Evolutionary conservation across 2,888 invertebrate species (phyloP).

Genomic region (Gasteruption jaculator): DNA sequence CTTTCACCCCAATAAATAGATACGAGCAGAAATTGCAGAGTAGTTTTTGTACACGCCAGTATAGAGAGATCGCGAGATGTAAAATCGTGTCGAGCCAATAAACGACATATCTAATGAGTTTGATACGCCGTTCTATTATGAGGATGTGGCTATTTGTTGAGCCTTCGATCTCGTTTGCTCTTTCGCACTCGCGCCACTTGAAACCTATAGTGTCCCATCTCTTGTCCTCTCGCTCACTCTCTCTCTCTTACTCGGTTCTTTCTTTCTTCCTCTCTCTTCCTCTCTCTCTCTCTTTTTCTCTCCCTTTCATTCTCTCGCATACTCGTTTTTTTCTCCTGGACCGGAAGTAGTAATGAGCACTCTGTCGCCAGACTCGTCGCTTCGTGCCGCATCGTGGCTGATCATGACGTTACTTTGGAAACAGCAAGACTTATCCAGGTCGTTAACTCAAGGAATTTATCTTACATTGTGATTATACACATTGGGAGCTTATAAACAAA

Average conservation of each 20-base stretch:
- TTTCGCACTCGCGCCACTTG: constrained; percentile 19
- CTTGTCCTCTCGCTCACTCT: constrained; percentile 12
- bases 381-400: constrained; percentile 28
- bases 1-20: no score
- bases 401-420: constrained; percentile 44
- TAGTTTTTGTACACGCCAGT: no score
- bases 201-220: no score
- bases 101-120: constrained; percentile 44
- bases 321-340: constrained; percentile 25
- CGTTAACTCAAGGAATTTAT: constrained; percentile 33
- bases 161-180: constrained; percentile 33
- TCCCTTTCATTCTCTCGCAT: constrained; percentile 14
- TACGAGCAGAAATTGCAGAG: no score
- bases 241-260: constrained; percentile 14
- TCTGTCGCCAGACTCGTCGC: constrained; percentile 43
- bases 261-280: constrained; percentile 15
- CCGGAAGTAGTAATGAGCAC: constrained; percentile 50
- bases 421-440: constrained; percentile 36
- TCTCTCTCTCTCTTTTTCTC: constrained; percentile 13
- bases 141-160: constrained; percentile 51
- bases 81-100: constrained; percentile 39
- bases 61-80: constrained; percentile 11
- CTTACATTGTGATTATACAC: no score
- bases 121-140: constrained; percentile 49
- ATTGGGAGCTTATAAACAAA: no score